Evolutionary conservation across 1,140 invertebrate species (phyloP).

Genomic region (honey bee (Apis mellifera)): Amel_HAv3.1 CM009938.2:3887501-3888000

Average conservation of each 20-base stretch:
- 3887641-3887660: background rate
- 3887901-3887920: background rate
- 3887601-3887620: background rate
- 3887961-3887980: constrained; percentile 4
- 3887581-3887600: background rate
- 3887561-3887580: constrained; percentile 41
- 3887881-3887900: constrained; percentile 1
- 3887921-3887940: background rate
- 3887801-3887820: background rate
- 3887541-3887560: constrained; percentile 20
- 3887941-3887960: background rate
- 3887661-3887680: background rate
- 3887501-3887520: background rate
- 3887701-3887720: background rate
- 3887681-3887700: background rate
- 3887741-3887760: background rate
- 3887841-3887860: constrained; percentile 2
- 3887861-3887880: background rate
- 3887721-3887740: background rate
- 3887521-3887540: background rate
- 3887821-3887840: constrained; percentile 20
- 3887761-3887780: constrained; percentile 21
- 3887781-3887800: constrained; percentile 17
- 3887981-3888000: background rate
- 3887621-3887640: background rate